phyloP scores from a whole-genome alignment of 1,140 invertebrate genomes.

The Amphibalanus amphitrite region DNA sequence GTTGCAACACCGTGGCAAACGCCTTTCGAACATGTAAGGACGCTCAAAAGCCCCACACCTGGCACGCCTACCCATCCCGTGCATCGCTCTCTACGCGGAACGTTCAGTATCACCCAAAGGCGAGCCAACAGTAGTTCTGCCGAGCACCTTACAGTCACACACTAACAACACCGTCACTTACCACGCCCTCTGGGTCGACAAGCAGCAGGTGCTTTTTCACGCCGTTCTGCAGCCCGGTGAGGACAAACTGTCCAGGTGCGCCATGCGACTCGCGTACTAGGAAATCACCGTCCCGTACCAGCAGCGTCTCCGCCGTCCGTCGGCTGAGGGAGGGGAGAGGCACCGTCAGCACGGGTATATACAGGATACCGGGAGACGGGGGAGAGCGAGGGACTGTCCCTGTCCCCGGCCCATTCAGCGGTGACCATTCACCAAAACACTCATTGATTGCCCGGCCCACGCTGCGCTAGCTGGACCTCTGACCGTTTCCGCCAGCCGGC shows the following conservation, averaged over 20 bases:
- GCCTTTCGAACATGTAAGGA: neutral
- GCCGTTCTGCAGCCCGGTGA: conserved; percentile 78
- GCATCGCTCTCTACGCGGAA: neutral
- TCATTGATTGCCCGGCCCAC: no score
- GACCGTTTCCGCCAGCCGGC: no score
- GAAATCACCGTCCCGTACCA: conserved; percentile 76
- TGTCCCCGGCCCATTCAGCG: no score
- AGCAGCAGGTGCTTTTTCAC: conserved; percentile 80
- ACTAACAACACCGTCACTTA: conserved; percentile 38
- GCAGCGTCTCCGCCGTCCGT: conserved; percentile 56
- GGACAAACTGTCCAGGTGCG: conserved; percentile 81
- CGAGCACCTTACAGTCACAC: no score
- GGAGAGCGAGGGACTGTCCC: no score
- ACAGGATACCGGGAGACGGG: no score
- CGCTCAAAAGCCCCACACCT: neutral
- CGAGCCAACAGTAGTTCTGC: no score
- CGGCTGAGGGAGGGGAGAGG: conserved; percentile 63
- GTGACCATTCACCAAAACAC: no score
- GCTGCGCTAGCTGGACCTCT: no score
- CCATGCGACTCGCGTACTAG: conserved; percentile 81
- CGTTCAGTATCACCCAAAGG: neutral
- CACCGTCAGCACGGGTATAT: no score
- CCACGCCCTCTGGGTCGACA: conserved; percentile 90
- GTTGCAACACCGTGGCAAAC: no score
- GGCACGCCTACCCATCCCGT: neutral